Conservation (phyloP, 2,888 invertebrate genomes). For the Drosophila imparisetae region DNA sequence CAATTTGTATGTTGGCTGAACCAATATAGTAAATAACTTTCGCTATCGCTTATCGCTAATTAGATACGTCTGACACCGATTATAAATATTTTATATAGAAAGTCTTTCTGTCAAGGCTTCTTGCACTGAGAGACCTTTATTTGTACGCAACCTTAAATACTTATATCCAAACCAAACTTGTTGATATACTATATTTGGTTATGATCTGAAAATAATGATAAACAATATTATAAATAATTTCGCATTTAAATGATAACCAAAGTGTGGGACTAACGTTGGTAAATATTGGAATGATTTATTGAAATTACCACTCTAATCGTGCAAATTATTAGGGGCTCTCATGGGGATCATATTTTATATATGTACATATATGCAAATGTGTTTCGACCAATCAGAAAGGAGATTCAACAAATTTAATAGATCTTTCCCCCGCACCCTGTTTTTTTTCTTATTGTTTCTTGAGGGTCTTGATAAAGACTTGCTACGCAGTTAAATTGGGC, state of each 20-base stretch:
- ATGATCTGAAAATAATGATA: neutral
- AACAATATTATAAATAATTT: neutral
- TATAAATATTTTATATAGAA: neutral
- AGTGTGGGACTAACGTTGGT: neutral
- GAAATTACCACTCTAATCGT: neutral
- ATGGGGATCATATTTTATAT: neutral
- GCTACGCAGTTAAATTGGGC: slow-evolving; percentile 29
- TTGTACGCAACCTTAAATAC: neutral
- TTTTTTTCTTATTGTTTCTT: neutral
- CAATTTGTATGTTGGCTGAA: neutral
- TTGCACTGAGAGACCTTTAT: neutral
- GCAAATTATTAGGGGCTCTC: neutral
- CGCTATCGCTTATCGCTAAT: neutral
- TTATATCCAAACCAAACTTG: neutral
- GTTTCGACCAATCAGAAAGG: neutral
- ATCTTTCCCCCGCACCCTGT: neutral
- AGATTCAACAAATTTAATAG: neutral
- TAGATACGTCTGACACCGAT: neutral
- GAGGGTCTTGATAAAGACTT: slow-evolving; percentile 13
- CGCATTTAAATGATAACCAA: neutral
- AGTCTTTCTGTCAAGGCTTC: neutral
- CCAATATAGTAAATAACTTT: neutral
- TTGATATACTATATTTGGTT: neutral
- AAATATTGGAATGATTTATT: neutral
- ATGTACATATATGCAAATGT: neutral